phyloP scores from a whole-genome alignment of 1,140 invertebrate species.

The Trichonephila clavata region DNA sequence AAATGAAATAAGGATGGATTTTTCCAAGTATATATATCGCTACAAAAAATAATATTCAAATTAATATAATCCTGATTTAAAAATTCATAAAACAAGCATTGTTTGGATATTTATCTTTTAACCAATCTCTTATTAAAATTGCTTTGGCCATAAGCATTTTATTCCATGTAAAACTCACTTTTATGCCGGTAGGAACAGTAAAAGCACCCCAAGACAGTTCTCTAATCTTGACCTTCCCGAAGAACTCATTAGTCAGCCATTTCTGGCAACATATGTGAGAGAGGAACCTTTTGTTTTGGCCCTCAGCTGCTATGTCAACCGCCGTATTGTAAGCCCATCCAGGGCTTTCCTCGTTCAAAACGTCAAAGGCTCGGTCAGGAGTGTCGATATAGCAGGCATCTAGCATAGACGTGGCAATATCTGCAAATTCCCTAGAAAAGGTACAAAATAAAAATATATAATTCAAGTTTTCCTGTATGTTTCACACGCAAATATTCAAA shows the following conservation, averaged over 20 bases:
- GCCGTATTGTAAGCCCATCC: conserved; percentile 81
- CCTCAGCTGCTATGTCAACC: conserved; percentile 78
- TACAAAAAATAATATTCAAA: too few relatives aligned
- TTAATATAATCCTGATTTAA: too few relatives aligned
- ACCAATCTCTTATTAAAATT: too few relatives aligned
- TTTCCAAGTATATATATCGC: too few relatives aligned
- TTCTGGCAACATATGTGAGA: conserved; percentile 82
- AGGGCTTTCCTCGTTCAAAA: conserved; percentile 80
- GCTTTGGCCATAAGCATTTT: too few relatives aligned
- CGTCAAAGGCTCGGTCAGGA: conserved; percentile 80
- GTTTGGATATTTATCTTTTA: too few relatives aligned
- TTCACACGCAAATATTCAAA: too few relatives aligned
- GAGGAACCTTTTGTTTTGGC: conserved; percentile 79
- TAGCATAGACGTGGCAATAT: conserved; percentile 81
- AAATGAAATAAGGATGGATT: too few relatives aligned
- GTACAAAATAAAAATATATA: too few relatives aligned
- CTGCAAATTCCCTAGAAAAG: conserved; percentile 80
- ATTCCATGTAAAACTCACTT: conserved; percentile 72
- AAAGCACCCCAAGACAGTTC: conserved; percentile 80
- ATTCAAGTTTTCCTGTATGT: too few relatives aligned
- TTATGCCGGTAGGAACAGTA: conserved; percentile 80
- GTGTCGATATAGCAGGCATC: conserved; percentile 80
- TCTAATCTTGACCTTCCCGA: conserved; percentile 80
- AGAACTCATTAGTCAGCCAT: conserved; percentile 81
- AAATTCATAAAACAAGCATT: too few relatives aligned